phyloP scores from a whole-genome alignment of 1,140 invertebrate species.

The Samia ricini region DNA sequence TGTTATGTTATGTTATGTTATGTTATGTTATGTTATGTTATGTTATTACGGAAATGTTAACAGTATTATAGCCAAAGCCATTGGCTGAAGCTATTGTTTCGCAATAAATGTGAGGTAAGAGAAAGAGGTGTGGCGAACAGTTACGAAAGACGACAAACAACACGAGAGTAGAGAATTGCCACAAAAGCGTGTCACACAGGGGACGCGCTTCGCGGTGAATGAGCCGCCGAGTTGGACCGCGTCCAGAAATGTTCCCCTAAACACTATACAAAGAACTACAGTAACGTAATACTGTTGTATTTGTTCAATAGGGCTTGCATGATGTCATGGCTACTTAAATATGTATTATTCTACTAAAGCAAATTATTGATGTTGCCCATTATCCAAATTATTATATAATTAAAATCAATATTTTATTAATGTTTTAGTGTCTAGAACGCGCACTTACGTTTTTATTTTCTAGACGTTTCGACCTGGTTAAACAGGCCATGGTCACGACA shows the following conservation, averaged over 20 bases:
- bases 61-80: not conserved
- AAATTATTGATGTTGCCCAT: not conserved
- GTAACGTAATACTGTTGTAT: not conserved
- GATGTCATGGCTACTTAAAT: not conserved
- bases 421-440: too few relatives aligned
- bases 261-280: not conserved
- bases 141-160: slow-evolving; percentile 3
- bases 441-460: too few relatives aligned
- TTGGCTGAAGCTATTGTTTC: not conserved
- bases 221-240: not conserved
- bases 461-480: too few relatives aligned
- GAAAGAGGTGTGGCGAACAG: not conserved
- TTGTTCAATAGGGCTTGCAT: not conserved
- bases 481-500: too few relatives aligned
- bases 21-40: not conserved
- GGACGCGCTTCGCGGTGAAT: slow-evolving; percentile 2
- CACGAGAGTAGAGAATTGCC: slow-evolving; percentile 4
- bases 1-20: too few relatives aligned
- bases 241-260: not conserved
- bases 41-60: not conserved
- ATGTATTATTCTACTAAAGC: not conserved
- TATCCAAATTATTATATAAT: not conserved
- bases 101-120: not conserved
- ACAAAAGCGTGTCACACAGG: slow-evolving; percentile 6
- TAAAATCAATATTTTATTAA: too few relatives aligned